Evolutionary conservation across 2,113 vertebrate genomes (phyloP), one percentile per base, ranked within the genome.

Genomic region (Gadus macrocephalus): DNA sequence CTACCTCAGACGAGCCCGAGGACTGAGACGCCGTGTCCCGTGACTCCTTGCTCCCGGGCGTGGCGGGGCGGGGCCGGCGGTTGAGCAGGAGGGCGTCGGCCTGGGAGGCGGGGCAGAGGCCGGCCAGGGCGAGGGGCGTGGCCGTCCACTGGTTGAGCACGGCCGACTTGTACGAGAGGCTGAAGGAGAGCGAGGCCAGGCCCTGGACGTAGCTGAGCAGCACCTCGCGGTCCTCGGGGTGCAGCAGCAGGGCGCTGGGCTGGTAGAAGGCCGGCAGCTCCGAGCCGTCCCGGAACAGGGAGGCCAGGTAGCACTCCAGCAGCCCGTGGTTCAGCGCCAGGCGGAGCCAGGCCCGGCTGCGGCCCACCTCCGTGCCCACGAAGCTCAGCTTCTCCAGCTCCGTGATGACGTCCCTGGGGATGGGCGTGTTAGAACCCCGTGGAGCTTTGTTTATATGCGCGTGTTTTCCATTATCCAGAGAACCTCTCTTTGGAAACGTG

Each of bases 151-250:
- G 93, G 0, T 98, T 98, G 53, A 99, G 87, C 73, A 98, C 92
- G 0, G 95, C 93, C 0, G 97, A 98, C 74, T 98, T 98, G 75
- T 97, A 98, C 14, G 97, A 99, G 2, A 99, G 93, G 77, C 90
- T 85, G 1, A 99, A 99, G 6, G 93, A 91, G 31, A 99, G 89
- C 0, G 96, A 96, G 0, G 94, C 88, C 0, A 98, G 88, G 16
- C 97, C 97, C 79, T 98, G 97, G 83, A 98, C 85, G 80, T 96
- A 95, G 85, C 94, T 97, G 58, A 99, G 93, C 63, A 99, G 94
- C 4, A 98, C 95, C 73, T 97, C 95, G 0, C 94, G 92, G 71
- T 98, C 96, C 80, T 99, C 97, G 0, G 86, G 2, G 1, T 99
- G 92, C 3, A 96, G 86, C 8, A 99, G 93, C 75, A 99, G 87